phyloP scores from a whole-genome alignment of 1,140 invertebrate species.

The Goniozus legneri region DNA sequence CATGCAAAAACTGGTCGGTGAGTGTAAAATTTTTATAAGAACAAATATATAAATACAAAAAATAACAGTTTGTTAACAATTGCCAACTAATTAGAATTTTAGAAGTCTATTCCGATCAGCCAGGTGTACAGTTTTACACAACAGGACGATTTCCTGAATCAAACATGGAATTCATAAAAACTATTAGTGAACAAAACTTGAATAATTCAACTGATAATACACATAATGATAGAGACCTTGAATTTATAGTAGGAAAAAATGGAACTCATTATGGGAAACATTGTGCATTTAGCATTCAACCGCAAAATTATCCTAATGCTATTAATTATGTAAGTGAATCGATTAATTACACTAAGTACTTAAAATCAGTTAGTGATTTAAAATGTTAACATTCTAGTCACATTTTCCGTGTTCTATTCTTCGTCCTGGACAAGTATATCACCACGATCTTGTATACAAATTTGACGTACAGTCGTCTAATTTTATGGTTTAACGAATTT shows the following conservation, averaged over 20 bases:
- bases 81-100: constrained; percentile 58
- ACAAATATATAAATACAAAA: not conserved
- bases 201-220: no score
- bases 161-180: not conserved
- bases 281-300: constrained; percentile 80
- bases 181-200: no score
- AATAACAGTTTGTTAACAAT: no score
- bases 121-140: constrained; percentile 87
- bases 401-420: constrained; percentile 70
- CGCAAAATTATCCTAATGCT: constrained; percentile 87
- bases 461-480: constrained; percentile 50
- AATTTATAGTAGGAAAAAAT: constrained; percentile 64
- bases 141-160: constrained; percentile 62
- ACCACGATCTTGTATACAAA: constrained; percentile 59
- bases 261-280: constrained; percentile 69
- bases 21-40: no score
- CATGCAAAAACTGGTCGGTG: constrained; percentile 64
- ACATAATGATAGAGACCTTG: constrained; percentile 1
- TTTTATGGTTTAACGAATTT: constrained; percentile 19
- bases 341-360: not conserved
- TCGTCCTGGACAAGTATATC: constrained; percentile 70
- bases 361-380: constrained; percentile 8
- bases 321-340: constrained; percentile 66
- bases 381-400: constrained; percentile 52
- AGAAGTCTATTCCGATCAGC: constrained; percentile 78